These are phyloP conservation scores for Trissolcus brochymenae DNA, from an alignment of 2,888 invertebrate genomes.

Conservation along the genomic window DNA sequence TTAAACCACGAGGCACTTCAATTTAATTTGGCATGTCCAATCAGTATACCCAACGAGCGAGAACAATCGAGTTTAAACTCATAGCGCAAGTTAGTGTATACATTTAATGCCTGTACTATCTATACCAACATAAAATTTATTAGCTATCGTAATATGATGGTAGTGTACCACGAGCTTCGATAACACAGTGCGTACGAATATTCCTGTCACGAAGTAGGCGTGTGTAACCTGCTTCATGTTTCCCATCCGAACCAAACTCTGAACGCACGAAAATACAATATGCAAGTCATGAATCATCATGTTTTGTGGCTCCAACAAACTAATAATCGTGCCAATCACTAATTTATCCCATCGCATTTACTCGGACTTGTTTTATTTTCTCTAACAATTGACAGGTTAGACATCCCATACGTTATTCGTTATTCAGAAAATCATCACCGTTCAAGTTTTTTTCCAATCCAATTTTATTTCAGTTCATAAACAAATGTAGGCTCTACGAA, in stretches of 20 bases:
- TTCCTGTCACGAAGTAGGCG: conserved; percentile 69
- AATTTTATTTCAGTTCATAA: not conserved
- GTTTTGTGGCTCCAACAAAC: conserved; percentile 61
- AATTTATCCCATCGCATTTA: conserved; percentile 63
- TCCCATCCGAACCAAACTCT: conserved; percentile 70
- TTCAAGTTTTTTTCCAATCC: not conserved
- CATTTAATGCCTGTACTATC: conserved; percentile 36
- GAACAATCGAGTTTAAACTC: conserved; percentile 10
- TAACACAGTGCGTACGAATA: conserved; percentile 72
- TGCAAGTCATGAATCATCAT: conserved; percentile 72
- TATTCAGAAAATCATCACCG: not conserved
- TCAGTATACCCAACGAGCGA: conserved; percentile 35
- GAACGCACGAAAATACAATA: conserved; percentile 72
- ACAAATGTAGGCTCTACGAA: no score
- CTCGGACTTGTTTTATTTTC: conserved; percentile 8
- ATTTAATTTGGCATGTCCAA: conserved; percentile 37
- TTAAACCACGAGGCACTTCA: conserved; percentile 23
- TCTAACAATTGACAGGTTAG: not conserved
- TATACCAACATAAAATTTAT: conserved; percentile 65
- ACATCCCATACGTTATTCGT: no score
- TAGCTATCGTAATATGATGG: conserved; percentile 71
- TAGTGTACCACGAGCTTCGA: conserved; percentile 66
- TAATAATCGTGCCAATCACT: conserved; percentile 71
- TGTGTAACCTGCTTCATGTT: conserved; percentile 69
- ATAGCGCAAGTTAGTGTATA: conserved; percentile 27